Base-by-base conservation (phyloP, 2,888 invertebrate species). In the Heteromurus nitidus region DNA sequence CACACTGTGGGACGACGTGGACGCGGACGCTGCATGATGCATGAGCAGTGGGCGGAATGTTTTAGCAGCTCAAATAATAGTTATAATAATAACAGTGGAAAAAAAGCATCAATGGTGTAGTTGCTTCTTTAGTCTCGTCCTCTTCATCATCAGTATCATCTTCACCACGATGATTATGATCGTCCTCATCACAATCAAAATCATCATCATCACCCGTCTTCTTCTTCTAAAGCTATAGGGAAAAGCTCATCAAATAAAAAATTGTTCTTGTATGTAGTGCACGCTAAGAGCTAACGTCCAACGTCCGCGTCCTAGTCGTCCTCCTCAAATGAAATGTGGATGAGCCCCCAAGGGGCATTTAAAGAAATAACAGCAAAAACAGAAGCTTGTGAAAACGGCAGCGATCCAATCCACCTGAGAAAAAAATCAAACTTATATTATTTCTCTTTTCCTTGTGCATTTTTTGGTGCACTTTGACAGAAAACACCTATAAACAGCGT, bases 31-130 rank as follows among this genome's bases (percentile, higher is more conserved):
- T 75, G 75, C 55, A 31, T 31, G 47, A 50, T 72, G 72, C 69
- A 80, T 80, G 80, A 80, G 80, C 80, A 72, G 80, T 72, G 80
- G 80, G 72, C 72, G 80, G 80, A 80, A 72, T 80, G 80, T 70
- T 80, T 80, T 80, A 80, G 72, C 80, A 80, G 72, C 80, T 80
- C 26, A 80, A 80, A 80, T 80, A 80, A 80, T 80, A 80, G 80
- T 80, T 53, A 67, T 73, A 72, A 67, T 58, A 68, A 68, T 58
- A 68, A 55, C 69, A 70, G 62, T 20, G 77, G 24, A 55, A 55
- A 67, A 42, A 26, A 53, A 22, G 55, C 13, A 53, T 26, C 22
- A 73, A 55, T n/a, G 55, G 55, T 47, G 20, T 24, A n/a, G 16
- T 79, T 70, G 50, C 44, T 69, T 60, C 36, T 55, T 3, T 11